Evolutionary conservation across 1,140 invertebrate species (phyloP).

Genomic region (Euura lappo): DNA sequence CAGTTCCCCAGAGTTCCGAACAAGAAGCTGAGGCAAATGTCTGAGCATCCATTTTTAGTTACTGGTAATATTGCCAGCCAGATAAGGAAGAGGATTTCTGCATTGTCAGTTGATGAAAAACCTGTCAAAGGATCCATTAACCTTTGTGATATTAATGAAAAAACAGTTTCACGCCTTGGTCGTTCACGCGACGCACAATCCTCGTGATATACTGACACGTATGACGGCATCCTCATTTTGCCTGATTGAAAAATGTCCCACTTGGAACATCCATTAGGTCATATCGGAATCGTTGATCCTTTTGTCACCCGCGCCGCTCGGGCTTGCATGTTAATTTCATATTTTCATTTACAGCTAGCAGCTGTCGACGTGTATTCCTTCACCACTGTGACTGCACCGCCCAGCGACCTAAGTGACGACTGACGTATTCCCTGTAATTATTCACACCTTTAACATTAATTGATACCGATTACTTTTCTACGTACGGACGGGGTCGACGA

Average conservation of each 20-base stretch:
- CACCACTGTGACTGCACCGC: not conserved
- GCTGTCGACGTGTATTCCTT: not conserved
- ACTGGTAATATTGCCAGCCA: too few relatives aligned
- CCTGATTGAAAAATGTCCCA: not conserved
- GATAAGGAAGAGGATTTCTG: too few relatives aligned
- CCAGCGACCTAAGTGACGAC: not conserved
- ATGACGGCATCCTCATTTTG: not conserved
- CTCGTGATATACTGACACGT: not conserved
- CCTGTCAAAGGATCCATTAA: slow-evolving; percentile 7
- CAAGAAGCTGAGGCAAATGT: too few relatives aligned
- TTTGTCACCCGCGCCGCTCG: not conserved
- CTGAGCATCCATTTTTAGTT: too few relatives aligned
- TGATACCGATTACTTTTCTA: not conserved
- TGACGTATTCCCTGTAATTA: slow-evolving; percentile 4
- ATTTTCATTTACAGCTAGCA: not conserved
- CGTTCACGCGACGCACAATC: not conserved
- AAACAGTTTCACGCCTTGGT: not conserved
- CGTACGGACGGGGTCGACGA: not conserved
- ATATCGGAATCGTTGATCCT: not conserved
- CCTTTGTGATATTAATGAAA: not conserved
- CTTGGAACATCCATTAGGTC: slow-evolving; percentile 5
- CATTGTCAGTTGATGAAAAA: not conserved
- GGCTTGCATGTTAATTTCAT: not conserved
- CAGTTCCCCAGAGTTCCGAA: too few relatives aligned
- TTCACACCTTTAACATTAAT: slow-evolving; percentile 6